Evolutionary conservation across 2,888 invertebrate species (phyloP).

Genomic region (Plemyria rubiginata): DNA sequence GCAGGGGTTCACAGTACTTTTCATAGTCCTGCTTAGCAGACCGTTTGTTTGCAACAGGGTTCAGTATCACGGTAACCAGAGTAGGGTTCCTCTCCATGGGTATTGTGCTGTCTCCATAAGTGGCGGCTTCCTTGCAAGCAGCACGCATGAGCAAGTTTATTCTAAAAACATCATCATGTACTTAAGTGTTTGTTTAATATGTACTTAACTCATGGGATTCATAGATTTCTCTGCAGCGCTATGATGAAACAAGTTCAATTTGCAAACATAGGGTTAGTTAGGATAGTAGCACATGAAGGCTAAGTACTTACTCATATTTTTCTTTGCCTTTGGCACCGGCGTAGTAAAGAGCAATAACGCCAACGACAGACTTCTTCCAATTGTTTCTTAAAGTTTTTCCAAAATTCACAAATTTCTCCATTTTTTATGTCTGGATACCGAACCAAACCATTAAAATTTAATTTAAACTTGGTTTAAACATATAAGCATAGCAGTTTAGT

Average conservation of each 20-base stretch:
- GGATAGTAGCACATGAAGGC: background rate
- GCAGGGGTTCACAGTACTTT: constrained; percentile 95
- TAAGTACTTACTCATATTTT: constrained; percentile 87
- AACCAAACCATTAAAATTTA: too few species aligned
- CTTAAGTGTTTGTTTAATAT: background rate
- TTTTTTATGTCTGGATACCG: constrained; percentile 21
- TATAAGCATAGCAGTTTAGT: too few species aligned
- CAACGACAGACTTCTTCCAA: constrained; percentile 95
- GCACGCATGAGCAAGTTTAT: constrained; percentile 90
- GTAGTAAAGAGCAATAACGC: constrained; percentile 87
- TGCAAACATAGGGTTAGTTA: background rate
- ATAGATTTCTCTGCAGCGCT: too few species aligned
- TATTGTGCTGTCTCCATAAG: constrained; percentile 88
- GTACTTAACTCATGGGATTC: too few species aligned
- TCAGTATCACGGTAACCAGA: constrained; percentile 93
- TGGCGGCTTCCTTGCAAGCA: constrained; percentile 91
- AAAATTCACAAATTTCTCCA: constrained; percentile 83
- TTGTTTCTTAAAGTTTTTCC: constrained; percentile 89
- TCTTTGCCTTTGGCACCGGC: constrained; percentile 88
- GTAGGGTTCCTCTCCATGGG: constrained; percentile 86
- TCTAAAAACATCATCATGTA: constrained; percentile 72
- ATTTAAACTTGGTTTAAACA: too few species aligned
- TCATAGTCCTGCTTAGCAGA: constrained; percentile 89
- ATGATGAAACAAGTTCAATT: too few species aligned
- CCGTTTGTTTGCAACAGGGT: constrained; percentile 95